A percentile compares a stretch with the other conserved stretches of the same genome.
Evolutionary conservation across 2,888 invertebrate species (phyloP).

Genomic region (Quadriops clusia): DNA sequence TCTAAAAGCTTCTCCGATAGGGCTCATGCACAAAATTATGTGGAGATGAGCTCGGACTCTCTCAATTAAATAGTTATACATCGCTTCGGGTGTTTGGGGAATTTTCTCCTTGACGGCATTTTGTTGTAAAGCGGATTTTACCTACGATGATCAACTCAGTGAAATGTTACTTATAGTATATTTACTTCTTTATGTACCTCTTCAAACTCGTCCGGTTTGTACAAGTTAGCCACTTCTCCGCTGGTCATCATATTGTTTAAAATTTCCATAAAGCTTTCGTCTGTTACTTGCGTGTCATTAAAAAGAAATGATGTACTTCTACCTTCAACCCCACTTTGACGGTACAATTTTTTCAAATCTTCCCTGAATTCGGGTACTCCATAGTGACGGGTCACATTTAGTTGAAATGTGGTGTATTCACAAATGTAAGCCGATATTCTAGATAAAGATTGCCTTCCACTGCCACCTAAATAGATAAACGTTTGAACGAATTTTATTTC

Average conservation of each 20-base stretch:
- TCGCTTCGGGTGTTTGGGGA: slow-evolving; percentile 51
- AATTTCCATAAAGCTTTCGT: slow-evolving; percentile 77
- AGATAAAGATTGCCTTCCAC: slow-evolving; percentile 71
- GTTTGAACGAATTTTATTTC: background rate
- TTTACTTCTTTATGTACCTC: slow-evolving; percentile 45
- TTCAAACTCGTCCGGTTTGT: slow-evolving; percentile 78
- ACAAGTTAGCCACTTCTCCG: slow-evolving; percentile 82
- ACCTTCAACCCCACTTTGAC: slow-evolving; percentile 59
- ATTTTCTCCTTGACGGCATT: slow-evolving; percentile 45
- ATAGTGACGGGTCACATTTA: slow-evolving; percentile 70
- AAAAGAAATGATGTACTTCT: slow-evolving; percentile 72
- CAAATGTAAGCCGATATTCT: slow-evolving; percentile 69
- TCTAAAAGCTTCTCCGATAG: slow-evolving; percentile 76
- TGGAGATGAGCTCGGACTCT: slow-evolving; percentile 66
- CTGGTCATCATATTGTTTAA: slow-evolving; percentile 80
- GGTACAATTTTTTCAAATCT: slow-evolving; percentile 68
- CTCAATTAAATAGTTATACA: slow-evolving; percentile 66
- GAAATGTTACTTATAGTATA: background rate
- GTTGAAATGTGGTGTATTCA: slow-evolving; percentile 64
- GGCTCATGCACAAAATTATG: slow-evolving; percentile 77
- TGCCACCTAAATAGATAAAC: slow-evolving; percentile 49
- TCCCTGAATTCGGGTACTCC: slow-evolving; percentile 65
- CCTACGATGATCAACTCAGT: too few relatives aligned
- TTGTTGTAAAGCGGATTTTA: too few relatives aligned
- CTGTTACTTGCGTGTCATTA: slow-evolving; percentile 74